A percentile compares a stretch with the other conserved stretches of the same genome.
phyloP scores from a whole-genome alignment of 2,888 invertebrate species.

The Cryptus viduatorius region DNA sequence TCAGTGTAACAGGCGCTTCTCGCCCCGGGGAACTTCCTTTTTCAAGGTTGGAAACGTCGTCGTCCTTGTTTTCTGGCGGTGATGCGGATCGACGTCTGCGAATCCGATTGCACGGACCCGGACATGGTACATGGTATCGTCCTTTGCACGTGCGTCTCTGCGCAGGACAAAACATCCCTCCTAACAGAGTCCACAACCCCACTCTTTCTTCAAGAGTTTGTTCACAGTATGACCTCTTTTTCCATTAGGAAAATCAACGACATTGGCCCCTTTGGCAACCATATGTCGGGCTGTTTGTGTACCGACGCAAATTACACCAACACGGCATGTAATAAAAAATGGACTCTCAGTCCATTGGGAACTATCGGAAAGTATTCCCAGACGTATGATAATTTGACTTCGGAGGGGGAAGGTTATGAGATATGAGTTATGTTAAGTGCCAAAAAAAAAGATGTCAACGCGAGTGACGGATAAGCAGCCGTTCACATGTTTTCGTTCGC shows the following conservation, averaged over 20 bases:
- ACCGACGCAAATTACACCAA: slow-evolving; percentile 60
- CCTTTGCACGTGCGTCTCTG: slow-evolving; percentile 69
- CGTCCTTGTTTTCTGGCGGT: slow-evolving; percentile 26
- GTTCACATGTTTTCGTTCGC: slow-evolving; percentile 7
- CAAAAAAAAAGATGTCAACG: neutral
- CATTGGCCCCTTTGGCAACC: slow-evolving; percentile 32
- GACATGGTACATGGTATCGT: slow-evolving; percentile 71
- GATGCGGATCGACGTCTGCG: slow-evolving; percentile 45
- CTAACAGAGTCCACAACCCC: neutral
- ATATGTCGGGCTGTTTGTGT: slow-evolving; percentile 59
- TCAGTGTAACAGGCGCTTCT: slow-evolving; percentile 7
- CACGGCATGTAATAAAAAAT: slow-evolving; percentile 18
- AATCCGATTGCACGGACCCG: slow-evolving; percentile 76
- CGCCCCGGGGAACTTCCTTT: slow-evolving; percentile 25
- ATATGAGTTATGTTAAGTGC: neutral
- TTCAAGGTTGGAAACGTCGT: slow-evolving; percentile 8
- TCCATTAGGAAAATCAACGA: slow-evolving; percentile 1
- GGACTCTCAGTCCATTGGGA: slow-evolving; percentile 44
- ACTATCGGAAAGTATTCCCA: slow-evolving; percentile 23
- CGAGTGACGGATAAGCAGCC: neutral
- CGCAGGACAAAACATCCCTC: slow-evolving; percentile 64
- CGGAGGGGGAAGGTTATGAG: slow-evolving; percentile 17
- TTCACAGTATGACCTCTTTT: neutral
- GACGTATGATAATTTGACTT: slow-evolving; percentile 51
- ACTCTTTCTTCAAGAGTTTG: neutral